Percentiles rank a stretch among this genome's conserved stretches.
Conservation (phyloP, 2,888 invertebrate species). For the Drosophila leonis region DNA sequence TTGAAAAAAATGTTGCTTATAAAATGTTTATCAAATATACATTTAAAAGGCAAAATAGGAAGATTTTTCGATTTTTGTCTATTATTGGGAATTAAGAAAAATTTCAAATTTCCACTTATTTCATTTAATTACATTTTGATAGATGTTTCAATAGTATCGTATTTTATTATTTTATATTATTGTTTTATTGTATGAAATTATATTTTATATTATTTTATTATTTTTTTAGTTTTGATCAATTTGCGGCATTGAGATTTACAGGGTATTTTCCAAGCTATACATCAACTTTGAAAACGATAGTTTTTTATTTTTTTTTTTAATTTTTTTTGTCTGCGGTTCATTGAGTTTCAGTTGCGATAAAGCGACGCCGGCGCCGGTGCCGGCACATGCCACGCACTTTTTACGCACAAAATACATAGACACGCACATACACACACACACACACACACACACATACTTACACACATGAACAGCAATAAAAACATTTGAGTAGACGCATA, state of each 20-base stretch:
- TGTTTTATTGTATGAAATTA: too few relatives aligned
- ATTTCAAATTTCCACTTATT: neutral
- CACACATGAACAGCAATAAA: neutral
- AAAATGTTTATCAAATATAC: too few relatives aligned
- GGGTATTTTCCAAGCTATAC: slow-evolving; percentile 4
- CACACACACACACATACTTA: slow-evolving; percentile 1
- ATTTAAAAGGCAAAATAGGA: too few relatives aligned
- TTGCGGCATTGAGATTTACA: neutral
- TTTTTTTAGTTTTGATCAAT: neutral
- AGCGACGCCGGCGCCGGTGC: slow-evolving; percentile 45
- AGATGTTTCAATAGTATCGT: neutral
- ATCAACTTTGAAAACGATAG: neutral
- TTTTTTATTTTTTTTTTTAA: slow-evolving; percentile 22
- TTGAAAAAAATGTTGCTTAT: neutral
- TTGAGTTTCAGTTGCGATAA: slow-evolving; percentile 62
- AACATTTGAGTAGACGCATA: neutral
- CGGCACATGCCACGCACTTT: slow-evolving; percentile 58
- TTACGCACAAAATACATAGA: slow-evolving; percentile 37
- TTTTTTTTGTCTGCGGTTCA: slow-evolving; percentile 54
- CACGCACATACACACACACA: neutral
- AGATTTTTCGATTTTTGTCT: too few relatives aligned
- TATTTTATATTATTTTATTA: neutral
- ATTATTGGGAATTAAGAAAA: neutral
- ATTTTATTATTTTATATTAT: neutral
- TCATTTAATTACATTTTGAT: neutral